A percentile compares a stretch with the other conserved stretches of the same genome.
phyloP scores from a whole-genome alignment of 2,113 vertebrate species.

The Clarias gariepinus region DNA sequence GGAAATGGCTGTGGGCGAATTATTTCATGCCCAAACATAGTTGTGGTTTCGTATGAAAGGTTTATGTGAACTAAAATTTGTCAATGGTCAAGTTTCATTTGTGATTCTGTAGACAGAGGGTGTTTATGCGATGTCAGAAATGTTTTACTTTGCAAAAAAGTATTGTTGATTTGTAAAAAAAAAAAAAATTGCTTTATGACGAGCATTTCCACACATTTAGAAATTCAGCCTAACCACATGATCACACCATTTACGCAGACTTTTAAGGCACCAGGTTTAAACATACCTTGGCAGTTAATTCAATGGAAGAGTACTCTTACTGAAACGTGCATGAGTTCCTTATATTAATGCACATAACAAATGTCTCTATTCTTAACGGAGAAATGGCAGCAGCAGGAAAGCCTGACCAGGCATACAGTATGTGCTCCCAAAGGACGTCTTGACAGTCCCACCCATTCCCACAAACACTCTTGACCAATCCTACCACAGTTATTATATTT shows the following conservation, averaged over 20 bases:
- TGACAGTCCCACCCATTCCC: too few relatives aligned
- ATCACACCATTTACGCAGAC: neutral
- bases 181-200: neutral
- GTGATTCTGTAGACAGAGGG: neutral
- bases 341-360: slow-evolving; percentile 4
- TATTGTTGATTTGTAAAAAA: neutral
- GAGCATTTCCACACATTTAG: neutral
- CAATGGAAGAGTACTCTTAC: neutral
- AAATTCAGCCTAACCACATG: neutral
- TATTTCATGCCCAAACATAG: slow-evolving; percentile 42
- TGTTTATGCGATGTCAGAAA: neutral
- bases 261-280: neutral
- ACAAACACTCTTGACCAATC: too few relatives aligned
- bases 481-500: neutral
- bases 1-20: slow-evolving; percentile 38
- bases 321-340: neutral
- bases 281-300: neutral
- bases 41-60: slow-evolving; percentile 34
- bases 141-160: neutral
- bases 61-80: slow-evolving; percentile 1
- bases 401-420: neutral
- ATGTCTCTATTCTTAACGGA: neutral
- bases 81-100: neutral
- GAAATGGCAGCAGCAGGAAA: neutral
- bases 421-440: too few relatives aligned